Evolutionary conservation across 2,888 invertebrate species (phyloP).

Genomic region (Tachina fera): DNA sequence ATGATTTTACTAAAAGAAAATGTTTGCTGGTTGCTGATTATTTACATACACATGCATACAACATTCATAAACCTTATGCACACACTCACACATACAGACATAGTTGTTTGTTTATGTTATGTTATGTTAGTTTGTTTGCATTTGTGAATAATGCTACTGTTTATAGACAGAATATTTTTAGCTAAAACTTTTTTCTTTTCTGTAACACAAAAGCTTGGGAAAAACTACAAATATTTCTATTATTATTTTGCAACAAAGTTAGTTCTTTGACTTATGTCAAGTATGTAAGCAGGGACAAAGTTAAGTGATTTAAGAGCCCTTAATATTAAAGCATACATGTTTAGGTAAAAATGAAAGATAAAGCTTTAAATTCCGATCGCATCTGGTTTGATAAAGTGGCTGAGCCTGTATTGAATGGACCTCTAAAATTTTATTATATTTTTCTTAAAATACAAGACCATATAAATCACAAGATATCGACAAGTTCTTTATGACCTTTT

Average conservation of each 20-base stretch:
- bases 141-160: slow-evolving; percentile 47
- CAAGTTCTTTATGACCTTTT: too few relatives aligned
- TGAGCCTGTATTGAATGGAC: too few relatives aligned
- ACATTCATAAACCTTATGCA: background rate
- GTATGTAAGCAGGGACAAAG: slow-evolving; percentile 43
- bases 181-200: slow-evolving; percentile 38
- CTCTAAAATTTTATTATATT: too few relatives aligned
- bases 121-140: background rate
- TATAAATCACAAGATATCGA: too few relatives aligned
- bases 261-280: slow-evolving; percentile 54
- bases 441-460: too few relatives aligned
- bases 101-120: background rate
- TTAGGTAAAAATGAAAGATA: too few relatives aligned
- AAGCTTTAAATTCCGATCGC: too few relatives aligned
- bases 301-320: slow-evolving; percentile 48
- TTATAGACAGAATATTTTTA: slow-evolving; percentile 67
- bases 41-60: background rate
- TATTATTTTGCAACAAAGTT: slow-evolving; percentile 33
- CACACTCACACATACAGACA: background rate
- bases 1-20: background rate
- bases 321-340: background rate
- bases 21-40: background rate
- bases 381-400: too few relatives aligned
- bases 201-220: slow-evolving; percentile 55
- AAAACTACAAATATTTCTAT: slow-evolving; percentile 59